Base-by-base conservation (phyloP, 2,888 invertebrate genomes). In the Rosalia funebris region DNA sequence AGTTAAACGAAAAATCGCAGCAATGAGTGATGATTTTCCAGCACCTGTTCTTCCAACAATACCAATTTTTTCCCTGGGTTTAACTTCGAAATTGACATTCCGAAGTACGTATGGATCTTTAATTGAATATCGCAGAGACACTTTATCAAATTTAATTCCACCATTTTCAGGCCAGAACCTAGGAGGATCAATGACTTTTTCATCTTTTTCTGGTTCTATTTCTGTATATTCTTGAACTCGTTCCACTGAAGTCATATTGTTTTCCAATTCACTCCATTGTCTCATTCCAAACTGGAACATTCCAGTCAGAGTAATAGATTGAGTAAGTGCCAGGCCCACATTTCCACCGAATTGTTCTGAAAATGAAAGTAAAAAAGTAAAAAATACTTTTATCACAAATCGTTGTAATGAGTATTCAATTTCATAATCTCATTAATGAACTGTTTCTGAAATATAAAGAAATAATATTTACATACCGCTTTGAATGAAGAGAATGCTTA, bases 241-340 rank as follows among this genome's bases (percentile, higher is more conserved):
- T 81, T 98, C 97, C 0, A 97, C 96, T n/a, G 92, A 91, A 2
- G 92, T 94, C 92, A 94, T 92, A 70, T 89, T 91, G 75, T 93
- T 94, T 77, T 80, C 80, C 41, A 81, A 59, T 67, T 81, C 80
- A 41, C 75, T 77, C 75, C 78, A 79, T 63, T 81, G 81, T 10
- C 79, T 65, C 89, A 96, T 93, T 17, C 94, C 95, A 95, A 95
- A 97, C 76, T 90, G 90, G 78, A 90, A 87, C 87, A 89, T 88
- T 37, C 80, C 80, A 2, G 76, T 78, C 52, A 81, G 63, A n/a
- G 71, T 71, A 7, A 80, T 66, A 0, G 77, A 70, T 70, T 81
- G 81, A 1, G 80, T 81, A 48, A 81, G 78, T 4, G 79, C 78
- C 34, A 81, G 63, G 45, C 81, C 81, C n/a, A 81, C 80, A 52